These are phyloP conservation scores for Eulemur coronatus DNA, from an alignment of 2,797 vertebrate genomes.

Conservation along the genomic window DNA sequence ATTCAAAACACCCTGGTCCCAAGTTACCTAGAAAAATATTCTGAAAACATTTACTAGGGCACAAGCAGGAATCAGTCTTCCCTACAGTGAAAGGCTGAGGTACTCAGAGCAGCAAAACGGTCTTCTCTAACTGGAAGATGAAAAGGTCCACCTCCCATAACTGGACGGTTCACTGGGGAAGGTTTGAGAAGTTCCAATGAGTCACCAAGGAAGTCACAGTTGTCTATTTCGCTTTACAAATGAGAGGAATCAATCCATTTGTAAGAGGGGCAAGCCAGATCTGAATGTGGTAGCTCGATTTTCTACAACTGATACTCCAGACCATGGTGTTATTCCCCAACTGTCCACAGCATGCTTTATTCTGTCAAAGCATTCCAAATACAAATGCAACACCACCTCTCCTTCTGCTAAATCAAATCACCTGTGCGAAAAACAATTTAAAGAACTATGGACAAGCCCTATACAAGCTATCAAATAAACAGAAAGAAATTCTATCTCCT, in stretches of 20 bases:
- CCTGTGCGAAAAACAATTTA: neutral
- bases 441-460: neutral
- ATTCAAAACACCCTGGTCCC: conserved; percentile 43
- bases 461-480: neutral
- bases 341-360: neutral
- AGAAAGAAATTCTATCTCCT: neutral
- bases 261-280: neutral
- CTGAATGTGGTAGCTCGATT: neutral
- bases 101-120: neutral
- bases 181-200: neutral
- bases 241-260: neutral
- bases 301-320: neutral
- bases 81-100: neutral
- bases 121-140: neutral
- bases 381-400: neutral
- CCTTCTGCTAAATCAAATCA: neutral
- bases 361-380: neutral
- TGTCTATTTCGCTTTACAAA: neutral
- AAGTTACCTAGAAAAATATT: conserved; percentile 54
- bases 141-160: neutral
- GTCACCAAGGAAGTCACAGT: neutral
- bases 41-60: conserved; percentile 42
- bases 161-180: neutral
- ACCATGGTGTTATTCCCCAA: neutral
- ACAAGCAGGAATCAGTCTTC: neutral